Base-by-base conservation (phyloP, 2,797 vertebrate species). In the Atherinosoma microstoma region DNA sequence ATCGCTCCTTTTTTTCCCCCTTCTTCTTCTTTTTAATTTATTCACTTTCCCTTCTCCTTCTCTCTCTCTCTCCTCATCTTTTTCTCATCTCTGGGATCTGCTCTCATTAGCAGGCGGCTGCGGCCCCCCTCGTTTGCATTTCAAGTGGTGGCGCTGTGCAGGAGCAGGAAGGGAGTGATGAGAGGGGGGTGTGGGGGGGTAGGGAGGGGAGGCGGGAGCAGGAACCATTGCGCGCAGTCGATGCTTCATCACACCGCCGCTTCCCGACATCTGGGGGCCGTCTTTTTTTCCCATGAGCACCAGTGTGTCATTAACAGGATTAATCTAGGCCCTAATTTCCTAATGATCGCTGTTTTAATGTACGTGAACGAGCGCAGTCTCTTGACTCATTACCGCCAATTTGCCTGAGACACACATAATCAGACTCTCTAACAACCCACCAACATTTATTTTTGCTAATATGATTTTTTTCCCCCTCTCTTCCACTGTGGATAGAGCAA, bases 301-400 rank as follows among this genome's bases (percentile, higher is more conserved):
- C 93, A 87, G 94, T 92, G 95, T 98, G 97, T 98, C 97, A 98
- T 99, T 99, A 99, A 96, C 96, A 96, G 97, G 97, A 98, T 98
- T 98, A 98, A 98, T 98, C 96, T 97, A 94, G 96, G 96, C 96
- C 96, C 96, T 97, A 98, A 98, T 97, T 97, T 98, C 95, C 96
- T 98, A 98, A 98, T 98, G 97, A 98, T 97, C 95, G 95, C 96
- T 97, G 97, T 97, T 97, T 97, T 98, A 98, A 98, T 97, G 96
- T 97, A 97, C 97, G 96, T 97, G 97, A 97, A 97, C 94, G 95
- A 96, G 96, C 94, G 95, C 95, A 96, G 96, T 98, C 97, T 98
- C 97, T 97, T 97, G 97, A 98, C 97, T 99, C 97, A 98, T 98
- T 98, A 99, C 97, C 95, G 95, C 95, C 97, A 97, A 97, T 99